Percentiles rank a stretch among this genome's conserved stretches.
Conservation (phyloP, 2,888 invertebrate genomes). For the Pycnomerus fuliginosus region DNA sequence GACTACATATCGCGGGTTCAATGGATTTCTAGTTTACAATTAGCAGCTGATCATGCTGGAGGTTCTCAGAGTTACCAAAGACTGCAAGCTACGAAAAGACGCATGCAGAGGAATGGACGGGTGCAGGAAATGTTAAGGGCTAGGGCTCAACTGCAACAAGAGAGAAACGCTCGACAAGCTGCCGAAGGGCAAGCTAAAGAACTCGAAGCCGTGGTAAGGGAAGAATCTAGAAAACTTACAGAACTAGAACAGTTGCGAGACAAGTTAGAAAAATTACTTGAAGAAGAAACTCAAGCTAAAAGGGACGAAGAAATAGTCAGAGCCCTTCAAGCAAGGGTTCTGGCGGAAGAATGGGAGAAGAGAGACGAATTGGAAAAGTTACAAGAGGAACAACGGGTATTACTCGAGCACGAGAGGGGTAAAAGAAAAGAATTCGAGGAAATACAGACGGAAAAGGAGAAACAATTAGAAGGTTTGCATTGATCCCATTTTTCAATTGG, state of each 20-base stretch:
- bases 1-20: constrained; percentile 76
- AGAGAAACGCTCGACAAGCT: constrained; percentile 62
- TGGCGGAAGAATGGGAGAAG: constrained; percentile 83
- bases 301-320: constrained; percentile 80
- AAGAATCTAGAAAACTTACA: constrained; percentile 70
- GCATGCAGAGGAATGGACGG: constrained; percentile 57
- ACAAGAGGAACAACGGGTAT: constrained; percentile 73
- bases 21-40: constrained; percentile 74
- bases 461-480: constrained; percentile 62
- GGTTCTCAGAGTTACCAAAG: constrained; percentile 72
- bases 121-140: constrained; percentile 61
- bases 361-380: constrained; percentile 76
- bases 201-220: constrained; percentile 66
- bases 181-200: constrained; percentile 65
- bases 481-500: neutral
- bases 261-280: constrained; percentile 69
- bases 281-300: constrained; percentile 82
- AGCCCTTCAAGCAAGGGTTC: constrained; percentile 67
- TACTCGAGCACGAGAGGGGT: constrained; percentile 72
- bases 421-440: constrained; percentile 75
- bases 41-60: constrained; percentile 68
- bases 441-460: constrained; percentile 69
- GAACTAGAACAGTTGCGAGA: constrained; percentile 71
- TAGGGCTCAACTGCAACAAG: constrained; percentile 62
- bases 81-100: constrained; percentile 56